These are phyloP conservation scores for Maconellicoccus hirsutus DNA, from an alignment of 1,140 invertebrate genomes.

Conservation along the genomic window DNA sequence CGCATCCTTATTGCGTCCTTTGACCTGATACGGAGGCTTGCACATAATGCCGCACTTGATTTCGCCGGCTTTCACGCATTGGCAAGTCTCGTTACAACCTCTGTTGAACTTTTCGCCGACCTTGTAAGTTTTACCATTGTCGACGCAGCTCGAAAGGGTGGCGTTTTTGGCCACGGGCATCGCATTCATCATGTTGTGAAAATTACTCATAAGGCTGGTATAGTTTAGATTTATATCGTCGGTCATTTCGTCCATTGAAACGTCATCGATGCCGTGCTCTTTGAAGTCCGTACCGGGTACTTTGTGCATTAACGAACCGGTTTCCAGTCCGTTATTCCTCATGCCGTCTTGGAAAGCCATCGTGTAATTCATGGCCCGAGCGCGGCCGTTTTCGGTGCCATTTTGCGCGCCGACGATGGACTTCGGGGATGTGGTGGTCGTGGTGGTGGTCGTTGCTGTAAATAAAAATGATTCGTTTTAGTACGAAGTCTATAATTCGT, in stretches of 20 bases:
- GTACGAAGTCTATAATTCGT: too few relatives aligned
- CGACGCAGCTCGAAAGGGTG: slow-evolving; percentile 28
- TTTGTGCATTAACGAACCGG: background rate
- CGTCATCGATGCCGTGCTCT: slow-evolving; percentile 8
- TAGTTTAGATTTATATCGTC: slow-evolving; percentile 7
- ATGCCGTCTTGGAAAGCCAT: background rate
- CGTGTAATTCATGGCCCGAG: slow-evolving; percentile 10
- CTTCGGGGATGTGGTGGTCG: background rate
- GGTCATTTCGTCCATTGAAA: slow-evolving; percentile 5
- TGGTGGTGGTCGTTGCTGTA: background rate
- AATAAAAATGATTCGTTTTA: too few relatives aligned
- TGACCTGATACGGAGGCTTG: slow-evolving; percentile 44
- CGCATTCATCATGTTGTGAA: slow-evolving; percentile 29
- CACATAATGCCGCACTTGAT: slow-evolving; percentile 54
- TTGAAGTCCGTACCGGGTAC: background rate
- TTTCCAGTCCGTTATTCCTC: background rate
- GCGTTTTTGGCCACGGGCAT: slow-evolving; percentile 30
- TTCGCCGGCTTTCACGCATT: slow-evolving; percentile 46
- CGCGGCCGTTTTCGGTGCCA: background rate
- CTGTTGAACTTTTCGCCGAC: slow-evolving; percentile 50
- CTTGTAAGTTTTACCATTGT: slow-evolving; percentile 31
- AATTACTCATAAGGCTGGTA: background rate
- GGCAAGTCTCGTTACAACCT: slow-evolving; percentile 58
- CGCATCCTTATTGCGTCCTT: slow-evolving; percentile 51
- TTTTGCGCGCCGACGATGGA: background rate